These are phyloP conservation scores for Phortica variegata DNA, from an alignment of 1,140 invertebrate species.

Conservation along the genomic window DNA sequence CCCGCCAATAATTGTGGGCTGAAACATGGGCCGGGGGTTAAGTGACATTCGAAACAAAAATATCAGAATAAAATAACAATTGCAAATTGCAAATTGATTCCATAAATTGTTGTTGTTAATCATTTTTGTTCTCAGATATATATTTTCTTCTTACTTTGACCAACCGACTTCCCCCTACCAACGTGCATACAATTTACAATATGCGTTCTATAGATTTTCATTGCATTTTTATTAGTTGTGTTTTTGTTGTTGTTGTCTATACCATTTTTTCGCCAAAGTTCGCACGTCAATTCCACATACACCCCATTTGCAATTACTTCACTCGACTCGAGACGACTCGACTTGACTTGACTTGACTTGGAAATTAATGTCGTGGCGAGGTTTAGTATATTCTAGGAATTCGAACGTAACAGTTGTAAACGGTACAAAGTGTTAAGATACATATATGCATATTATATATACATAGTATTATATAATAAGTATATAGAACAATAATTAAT, in stretches of 20 bases:
- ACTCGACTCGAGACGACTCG: too few relatives aligned
- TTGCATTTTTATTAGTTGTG: neutral
- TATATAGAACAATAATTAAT: neutral
- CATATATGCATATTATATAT: conserved; percentile 9
- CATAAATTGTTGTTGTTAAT: conserved; percentile 29
- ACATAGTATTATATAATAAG: conserved; percentile 15
- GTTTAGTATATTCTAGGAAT: conserved; percentile 20
- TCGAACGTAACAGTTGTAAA: conserved; percentile 10
- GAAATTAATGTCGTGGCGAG: conserved; percentile 21
- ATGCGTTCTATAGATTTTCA: conserved; percentile 4
- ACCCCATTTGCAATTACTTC: conserved; percentile 19
- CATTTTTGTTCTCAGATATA: conserved; percentile 24
- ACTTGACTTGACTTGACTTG: conserved; percentile 10
- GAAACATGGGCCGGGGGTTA: too few relatives aligned
- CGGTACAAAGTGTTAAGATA: neutral
- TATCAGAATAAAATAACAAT: conserved; percentile 4
- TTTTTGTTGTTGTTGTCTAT: conserved; percentile 1
- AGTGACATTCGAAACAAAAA: too few relatives aligned
- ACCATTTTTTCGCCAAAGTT: conserved; percentile 17
- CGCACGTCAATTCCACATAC: conserved; percentile 10
- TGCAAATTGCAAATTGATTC: conserved; percentile 30
- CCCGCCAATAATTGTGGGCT: too few relatives aligned
- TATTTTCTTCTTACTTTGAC: conserved; percentile 6
- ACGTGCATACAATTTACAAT: neutral
- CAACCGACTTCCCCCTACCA: too few relatives aligned